Evolutionary conservation across 2,797 vertebrate genomes (phyloP).

Genomic region (Tadarida brasiliensis): DNA sequence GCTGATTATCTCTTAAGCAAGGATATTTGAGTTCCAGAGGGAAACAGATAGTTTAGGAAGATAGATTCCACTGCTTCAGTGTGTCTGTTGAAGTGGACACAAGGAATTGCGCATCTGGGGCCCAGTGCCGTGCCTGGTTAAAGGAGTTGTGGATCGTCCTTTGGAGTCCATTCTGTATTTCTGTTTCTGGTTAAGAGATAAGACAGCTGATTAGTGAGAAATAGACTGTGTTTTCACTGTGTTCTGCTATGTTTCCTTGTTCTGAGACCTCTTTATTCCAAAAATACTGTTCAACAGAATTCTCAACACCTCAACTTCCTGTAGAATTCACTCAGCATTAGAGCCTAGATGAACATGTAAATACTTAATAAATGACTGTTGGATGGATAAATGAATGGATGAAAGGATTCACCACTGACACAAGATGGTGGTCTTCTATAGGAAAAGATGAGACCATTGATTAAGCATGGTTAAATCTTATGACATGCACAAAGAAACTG

Average conservation of each 20-base stretch:
- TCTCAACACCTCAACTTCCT: neutral
- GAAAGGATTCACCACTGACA: neutral
- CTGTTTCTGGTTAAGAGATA: constrained; percentile 12
- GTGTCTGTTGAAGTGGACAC: neutral
- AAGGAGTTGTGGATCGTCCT: neutral
- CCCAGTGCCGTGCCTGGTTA: neutral
- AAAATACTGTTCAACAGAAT: neutral
- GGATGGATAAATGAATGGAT: neutral
- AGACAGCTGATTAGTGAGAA: neutral
- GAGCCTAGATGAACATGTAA: neutral
- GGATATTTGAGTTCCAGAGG: neutral
- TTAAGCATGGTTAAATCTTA: neutral
- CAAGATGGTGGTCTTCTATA: neutral
- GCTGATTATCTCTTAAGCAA: neutral
- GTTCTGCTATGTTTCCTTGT: neutral
- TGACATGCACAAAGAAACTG: neutral
- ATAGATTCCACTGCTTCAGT: neutral
- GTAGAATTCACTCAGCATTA: constrained; percentile 29
- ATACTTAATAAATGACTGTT: neutral
- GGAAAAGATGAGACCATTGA: neutral
- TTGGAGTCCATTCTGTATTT: constrained; percentile 22
- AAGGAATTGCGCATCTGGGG: neutral
- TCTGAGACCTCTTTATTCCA: neutral
- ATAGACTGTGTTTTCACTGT: neutral
- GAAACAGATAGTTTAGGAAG: neutral